Base-by-base conservation (phyloP, 2,888 invertebrate species). In the Lathronympha strigana region DNA sequence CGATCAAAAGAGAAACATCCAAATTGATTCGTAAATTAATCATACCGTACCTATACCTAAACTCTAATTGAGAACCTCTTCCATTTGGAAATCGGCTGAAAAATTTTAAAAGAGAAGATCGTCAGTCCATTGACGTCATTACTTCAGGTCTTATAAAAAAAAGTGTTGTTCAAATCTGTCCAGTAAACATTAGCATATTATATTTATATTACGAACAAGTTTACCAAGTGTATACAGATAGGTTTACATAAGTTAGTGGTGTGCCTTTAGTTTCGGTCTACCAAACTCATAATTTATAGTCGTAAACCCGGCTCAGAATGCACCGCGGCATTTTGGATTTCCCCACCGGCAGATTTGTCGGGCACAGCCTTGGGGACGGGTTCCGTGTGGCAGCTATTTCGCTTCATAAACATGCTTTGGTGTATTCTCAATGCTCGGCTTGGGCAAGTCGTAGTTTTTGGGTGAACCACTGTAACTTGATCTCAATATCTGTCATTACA, bases 231-330 rank as follows among this genome's bases (percentile, higher is more conserved):
- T 23, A 47, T 1, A 0, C 15, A 47, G n/a, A 47, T 11, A 23
- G 23, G 23, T 47, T 2, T 38, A 47, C 23, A 47, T 11, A 23
- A 47, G 23, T 47, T 47, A 6, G 21, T 45, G 45, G 21, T 45
- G 45, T 45, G 47, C 47, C 47, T 47, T 47, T 23, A 47, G 47
- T 6, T n/a, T 47, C 47, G 6, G 6, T n/a, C 45, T 45, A 47
- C 47, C 47, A 23, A 23, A 23, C 47, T 47, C 47, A 47, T 47
- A n/a, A 47, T 47, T 47, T 47, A 25, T 23, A 47, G n/a, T 47
- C 19, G 19, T 43, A 43, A 17, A 43, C 47, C 47, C 47, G 47
- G 4, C 47, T 1, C 47, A 47, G 47, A 47, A 47, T 47, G 47
- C 47, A 47, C 23, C 47, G 5, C 47, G 13, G n/a, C 23, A 47